Evolutionary conservation across 2,797 vertebrate genomes (phyloP).

Genomic region (Tokudaia tokunoshimensis): DNA sequence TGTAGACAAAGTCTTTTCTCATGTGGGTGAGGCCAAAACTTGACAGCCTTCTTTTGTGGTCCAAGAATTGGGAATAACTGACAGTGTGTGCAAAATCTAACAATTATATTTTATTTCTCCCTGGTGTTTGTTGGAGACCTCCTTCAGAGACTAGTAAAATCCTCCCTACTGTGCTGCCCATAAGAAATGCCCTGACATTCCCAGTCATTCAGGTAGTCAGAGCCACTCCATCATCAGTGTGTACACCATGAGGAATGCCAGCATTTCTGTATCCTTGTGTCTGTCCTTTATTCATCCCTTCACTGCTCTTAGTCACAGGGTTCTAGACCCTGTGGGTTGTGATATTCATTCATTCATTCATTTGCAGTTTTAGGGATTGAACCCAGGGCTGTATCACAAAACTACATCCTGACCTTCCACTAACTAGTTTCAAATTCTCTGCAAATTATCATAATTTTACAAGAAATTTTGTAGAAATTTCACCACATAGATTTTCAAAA

Average conservation of each 20-base stretch:
- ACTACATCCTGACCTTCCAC: not conserved
- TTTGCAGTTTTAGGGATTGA: not conserved
- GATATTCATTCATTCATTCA: not conserved
- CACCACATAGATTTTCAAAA: not conserved
- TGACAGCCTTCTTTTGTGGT: not conserved
- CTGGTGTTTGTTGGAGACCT: too few species aligned
- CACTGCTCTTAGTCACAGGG: not conserved
- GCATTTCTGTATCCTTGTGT: not conserved
- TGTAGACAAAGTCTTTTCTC: too few species aligned
- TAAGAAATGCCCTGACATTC: not conserved
- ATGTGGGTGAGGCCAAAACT: not conserved
- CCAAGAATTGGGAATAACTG: not conserved
- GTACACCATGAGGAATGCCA: not conserved
- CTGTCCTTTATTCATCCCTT: not conserved
- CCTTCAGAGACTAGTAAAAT: not conserved
- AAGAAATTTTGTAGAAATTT: not conserved
- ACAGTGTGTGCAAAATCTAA: not conserved
- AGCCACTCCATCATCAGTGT: too few species aligned
- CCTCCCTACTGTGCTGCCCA: not conserved
- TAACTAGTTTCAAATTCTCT: constrained; percentile 35
- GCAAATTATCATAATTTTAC: not conserved
- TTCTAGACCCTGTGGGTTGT: not conserved
- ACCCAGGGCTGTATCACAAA: not conserved
- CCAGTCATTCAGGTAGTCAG: too few species aligned
- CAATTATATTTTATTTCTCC: not conserved